Conservation (phyloP, 1,140 invertebrate species). For the Drosophila subobscura region DNA sequence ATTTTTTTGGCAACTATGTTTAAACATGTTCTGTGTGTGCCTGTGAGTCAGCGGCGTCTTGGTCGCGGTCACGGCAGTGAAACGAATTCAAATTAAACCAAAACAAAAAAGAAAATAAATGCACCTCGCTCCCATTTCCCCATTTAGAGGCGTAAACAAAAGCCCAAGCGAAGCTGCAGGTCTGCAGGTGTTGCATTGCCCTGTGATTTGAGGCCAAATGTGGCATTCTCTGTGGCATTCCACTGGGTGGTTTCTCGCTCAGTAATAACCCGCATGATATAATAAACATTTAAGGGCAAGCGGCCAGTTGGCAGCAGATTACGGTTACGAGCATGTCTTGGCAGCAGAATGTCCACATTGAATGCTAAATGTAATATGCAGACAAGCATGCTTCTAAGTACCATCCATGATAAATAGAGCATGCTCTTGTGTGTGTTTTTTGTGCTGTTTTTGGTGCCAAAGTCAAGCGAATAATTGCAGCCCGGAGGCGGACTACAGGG, state of each 20-base stretch:
- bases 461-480: constrained; percentile 66
- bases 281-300: constrained; percentile 22
- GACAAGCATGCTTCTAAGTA: background rate
- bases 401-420: constrained; percentile 33
- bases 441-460: constrained; percentile 49
- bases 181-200: constrained; percentile 36
- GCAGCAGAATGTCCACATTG: constrained; percentile 20
- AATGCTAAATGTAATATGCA: constrained; percentile 8
- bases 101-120: constrained; percentile 44
- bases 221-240: no score
- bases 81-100: constrained; percentile 50
- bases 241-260: background rate
- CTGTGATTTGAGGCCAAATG: no score
- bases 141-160: constrained; percentile 62
- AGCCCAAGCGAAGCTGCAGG: constrained; percentile 33
- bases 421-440: constrained; percentile 11
- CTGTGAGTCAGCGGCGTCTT: constrained; percentile 61
- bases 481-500: constrained; percentile 58
- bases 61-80: constrained; percentile 65
- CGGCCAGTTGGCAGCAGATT: constrained; percentile 47
- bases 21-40: constrained; percentile 25
- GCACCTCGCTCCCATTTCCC: constrained; percentile 30
- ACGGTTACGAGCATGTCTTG: constrained; percentile 27
- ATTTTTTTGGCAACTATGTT: constrained; percentile 51
- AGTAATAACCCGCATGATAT: background rate